These are phyloP conservation scores for Linepithema humile DNA, from an alignment of 1,140 invertebrate genomes.

Conservation along the genomic window DNA sequence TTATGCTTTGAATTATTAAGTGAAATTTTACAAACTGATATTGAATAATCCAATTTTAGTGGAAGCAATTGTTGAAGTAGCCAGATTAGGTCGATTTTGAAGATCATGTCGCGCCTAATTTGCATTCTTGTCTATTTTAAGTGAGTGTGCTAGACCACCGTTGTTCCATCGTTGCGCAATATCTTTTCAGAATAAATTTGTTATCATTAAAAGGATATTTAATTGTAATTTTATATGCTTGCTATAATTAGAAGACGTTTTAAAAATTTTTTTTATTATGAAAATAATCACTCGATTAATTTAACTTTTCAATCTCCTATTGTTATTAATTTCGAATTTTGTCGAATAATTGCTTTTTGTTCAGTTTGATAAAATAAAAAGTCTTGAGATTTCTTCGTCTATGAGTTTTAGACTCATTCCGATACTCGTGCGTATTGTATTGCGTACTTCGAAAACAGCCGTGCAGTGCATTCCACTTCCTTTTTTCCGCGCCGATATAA, in stretches of 20 bases:
- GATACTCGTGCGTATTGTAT: no score
- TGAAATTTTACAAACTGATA: not conserved
- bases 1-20: not conserved
- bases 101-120: no score
- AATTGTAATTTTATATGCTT: no score
- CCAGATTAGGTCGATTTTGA: not conserved
- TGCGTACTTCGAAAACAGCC: not conserved
- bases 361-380: not conserved
- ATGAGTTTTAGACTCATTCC: no score
- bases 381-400: not conserved
- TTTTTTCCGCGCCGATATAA: not conserved
- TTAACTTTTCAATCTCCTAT: not conserved
- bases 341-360: not conserved
- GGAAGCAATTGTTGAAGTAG: not conserved
- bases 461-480: constrained; percentile 1
- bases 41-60: not conserved
- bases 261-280: not conserved
- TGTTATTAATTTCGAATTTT: not conserved
- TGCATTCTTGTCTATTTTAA: not conserved
- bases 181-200: not conserved
- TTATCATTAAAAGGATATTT: not conserved
- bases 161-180: not conserved
- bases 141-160: not conserved
- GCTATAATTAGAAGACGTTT: not conserved
- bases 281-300: not conserved